These are phyloP conservation scores for Catharus ustulatus DNA, from an alignment of 2,797 vertebrate species.

Conservation along the genomic window DNA sequence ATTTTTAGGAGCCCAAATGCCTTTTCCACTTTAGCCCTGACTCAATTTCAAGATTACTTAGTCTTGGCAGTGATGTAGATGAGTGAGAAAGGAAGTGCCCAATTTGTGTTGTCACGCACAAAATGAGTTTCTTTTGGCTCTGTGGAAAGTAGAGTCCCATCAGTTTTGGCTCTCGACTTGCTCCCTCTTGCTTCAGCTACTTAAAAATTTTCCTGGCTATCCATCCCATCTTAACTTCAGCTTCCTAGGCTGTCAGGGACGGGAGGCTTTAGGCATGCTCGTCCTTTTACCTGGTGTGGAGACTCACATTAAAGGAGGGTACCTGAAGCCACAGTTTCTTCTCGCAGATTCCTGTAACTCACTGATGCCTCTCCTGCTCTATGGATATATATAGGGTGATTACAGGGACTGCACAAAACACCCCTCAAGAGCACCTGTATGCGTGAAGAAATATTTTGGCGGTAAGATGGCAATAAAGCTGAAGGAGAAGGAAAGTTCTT, in stretches of 20 bases:
- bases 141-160: background rate
- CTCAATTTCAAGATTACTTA: constrained; percentile 26
- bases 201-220: constrained; percentile 29
- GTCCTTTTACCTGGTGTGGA: background rate
- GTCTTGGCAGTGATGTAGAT: background rate
- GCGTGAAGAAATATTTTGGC: background rate
- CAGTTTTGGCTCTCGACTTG: background rate
- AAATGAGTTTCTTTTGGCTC: constrained; percentile 28
- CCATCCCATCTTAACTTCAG: background rate
- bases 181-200: background rate
- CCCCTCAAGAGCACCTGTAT: background rate
- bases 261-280: background rate
- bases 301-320: background rate
- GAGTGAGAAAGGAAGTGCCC: background rate
- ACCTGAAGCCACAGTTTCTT: background rate
- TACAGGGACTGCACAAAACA: background rate
- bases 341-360: background rate
- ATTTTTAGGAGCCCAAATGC: constrained; percentile 28
- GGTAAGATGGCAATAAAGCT: background rate
- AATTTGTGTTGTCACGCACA: background rate
- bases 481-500: background rate
- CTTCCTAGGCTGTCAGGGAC: background rate
- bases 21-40: constrained; percentile 39
- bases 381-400: background rate
- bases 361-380: background rate